Conservation (phyloP, 2,888 invertebrate genomes). For the Rhagium mordax region DNA sequence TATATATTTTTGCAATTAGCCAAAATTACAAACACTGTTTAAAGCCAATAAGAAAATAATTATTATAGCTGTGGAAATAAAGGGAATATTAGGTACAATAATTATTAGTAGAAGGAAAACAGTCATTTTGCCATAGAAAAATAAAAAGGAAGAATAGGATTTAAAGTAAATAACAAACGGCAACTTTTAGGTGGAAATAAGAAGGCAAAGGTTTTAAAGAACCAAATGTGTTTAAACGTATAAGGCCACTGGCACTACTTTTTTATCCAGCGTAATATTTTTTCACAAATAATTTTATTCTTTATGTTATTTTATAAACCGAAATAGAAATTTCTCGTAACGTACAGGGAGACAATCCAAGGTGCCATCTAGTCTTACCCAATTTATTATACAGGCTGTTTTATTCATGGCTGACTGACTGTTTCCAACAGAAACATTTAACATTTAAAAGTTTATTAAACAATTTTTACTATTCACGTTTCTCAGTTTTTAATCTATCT, state of each 20-base stretch:
- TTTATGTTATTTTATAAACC: too few species aligned
- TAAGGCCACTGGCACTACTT: not conserved
- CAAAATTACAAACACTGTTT: constrained; percentile 58
- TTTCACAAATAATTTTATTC: too few species aligned
- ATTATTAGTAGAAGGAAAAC: constrained; percentile 47
- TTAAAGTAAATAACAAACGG: too few species aligned
- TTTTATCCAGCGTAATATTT: not conserved
- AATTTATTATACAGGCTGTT: too few species aligned
- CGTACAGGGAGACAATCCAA: too few species aligned
- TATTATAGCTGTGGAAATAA: constrained; percentile 62
- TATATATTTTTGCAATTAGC: constrained; percentile 55
- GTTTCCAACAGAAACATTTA: too few species aligned
- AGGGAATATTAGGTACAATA: constrained; percentile 40
- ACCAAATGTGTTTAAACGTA: not conserved
- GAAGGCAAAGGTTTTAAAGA: not conserved
- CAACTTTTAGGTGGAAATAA: too few species aligned
- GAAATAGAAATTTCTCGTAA: not conserved
- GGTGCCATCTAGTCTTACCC: too few species aligned
- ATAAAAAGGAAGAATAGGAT: not conserved
- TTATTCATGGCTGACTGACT: too few species aligned
- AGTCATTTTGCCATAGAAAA: constrained; percentile 19
- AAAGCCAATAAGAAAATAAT: constrained; percentile 59
- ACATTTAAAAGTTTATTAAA: too few species aligned
- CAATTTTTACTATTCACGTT: too few species aligned
- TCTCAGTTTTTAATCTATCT: too few species aligned